Conservation (phyloP, 1,140 invertebrate genomes). For the Antheraea mylitta region DNA sequence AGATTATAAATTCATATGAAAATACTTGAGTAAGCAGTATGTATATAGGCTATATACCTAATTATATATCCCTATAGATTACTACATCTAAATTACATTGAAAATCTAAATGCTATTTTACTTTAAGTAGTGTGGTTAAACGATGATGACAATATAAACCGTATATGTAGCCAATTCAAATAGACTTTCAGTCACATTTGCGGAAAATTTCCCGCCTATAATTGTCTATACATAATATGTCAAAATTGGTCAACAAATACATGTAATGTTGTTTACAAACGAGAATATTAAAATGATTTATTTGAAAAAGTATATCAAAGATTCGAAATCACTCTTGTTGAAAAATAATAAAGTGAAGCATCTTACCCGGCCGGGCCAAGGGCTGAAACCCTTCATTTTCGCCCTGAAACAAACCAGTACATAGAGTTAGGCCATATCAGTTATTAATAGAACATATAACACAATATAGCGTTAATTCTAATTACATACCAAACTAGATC, state of each 20-base stretch:
- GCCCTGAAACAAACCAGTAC: conserved; percentile 86
- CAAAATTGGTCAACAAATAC: conserved; percentile 18
- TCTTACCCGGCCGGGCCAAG: conserved; percentile 96
- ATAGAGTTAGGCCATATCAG: conserved; percentile 19
- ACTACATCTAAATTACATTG: too few relatives aligned
- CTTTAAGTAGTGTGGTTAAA: too few relatives aligned
- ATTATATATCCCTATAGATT: too few relatives aligned
- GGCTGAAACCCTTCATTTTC: conserved; percentile 96
- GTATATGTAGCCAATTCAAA: too few relatives aligned
- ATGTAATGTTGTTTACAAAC: neutral
- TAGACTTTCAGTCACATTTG: conserved; percentile 2
- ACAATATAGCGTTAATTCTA: conserved; percentile 29
- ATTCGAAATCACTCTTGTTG: neutral
- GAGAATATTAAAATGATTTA: neutral
- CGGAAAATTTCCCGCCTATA: conserved; percentile 37
- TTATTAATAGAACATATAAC: conserved; percentile 9
- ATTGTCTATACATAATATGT: conserved; percentile 15
- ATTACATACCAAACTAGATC: conserved; percentile 75
- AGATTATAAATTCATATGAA: too few relatives aligned
- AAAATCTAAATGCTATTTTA: too few relatives aligned
- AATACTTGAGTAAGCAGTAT: too few relatives aligned
- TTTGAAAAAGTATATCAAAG: neutral
- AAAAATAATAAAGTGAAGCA: conserved; percentile 46
- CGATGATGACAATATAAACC: neutral
- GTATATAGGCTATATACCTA: too few relatives aligned